These are phyloP conservation scores for Charadrius vociferus DNA, from an alignment of 2,113 vertebrate genomes.

Conservation along the genomic window DNA sequence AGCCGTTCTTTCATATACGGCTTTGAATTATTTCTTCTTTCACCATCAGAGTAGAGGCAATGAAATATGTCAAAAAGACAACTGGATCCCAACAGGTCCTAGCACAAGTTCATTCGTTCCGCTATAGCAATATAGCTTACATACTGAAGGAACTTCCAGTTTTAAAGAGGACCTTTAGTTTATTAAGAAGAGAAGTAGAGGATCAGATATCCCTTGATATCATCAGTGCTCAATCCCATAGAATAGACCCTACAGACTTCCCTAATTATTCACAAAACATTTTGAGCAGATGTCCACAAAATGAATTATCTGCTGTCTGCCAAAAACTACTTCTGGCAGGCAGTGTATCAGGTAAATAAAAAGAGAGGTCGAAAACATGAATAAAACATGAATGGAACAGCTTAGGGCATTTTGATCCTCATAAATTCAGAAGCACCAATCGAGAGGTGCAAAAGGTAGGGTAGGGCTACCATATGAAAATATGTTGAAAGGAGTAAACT, in stretches of 20 bases:
- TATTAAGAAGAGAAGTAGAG: neutral
- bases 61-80: neutral
- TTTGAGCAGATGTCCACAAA: slow-evolving; percentile 63
- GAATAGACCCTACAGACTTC: slow-evolving; percentile 24
- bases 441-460: neutral
- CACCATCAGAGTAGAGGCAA: neutral
- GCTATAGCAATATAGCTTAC: neutral
- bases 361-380: slow-evolving; percentile 49
- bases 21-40: neutral
- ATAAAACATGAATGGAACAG: slow-evolving; percentile 36
- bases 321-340: slow-evolving; percentile 47
- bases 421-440: neutral
- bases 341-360: slow-evolving; percentile 52
- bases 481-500: neutral
- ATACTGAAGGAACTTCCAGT: neutral
- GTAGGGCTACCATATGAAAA: neutral
- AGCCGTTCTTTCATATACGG: neutral
- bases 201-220: neutral
- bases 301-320: slow-evolving; percentile 53
- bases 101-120: neutral
- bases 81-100: neutral
- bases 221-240: neutral
- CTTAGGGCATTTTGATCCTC: slow-evolving; percentile 17
- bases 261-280: slow-evolving; percentile 53
- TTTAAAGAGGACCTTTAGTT: neutral